Evolutionary conservation across 2,888 invertebrate species (phyloP), one percentile per base, ranked within the genome.

Genomic region (Macropis europaea): DNA sequence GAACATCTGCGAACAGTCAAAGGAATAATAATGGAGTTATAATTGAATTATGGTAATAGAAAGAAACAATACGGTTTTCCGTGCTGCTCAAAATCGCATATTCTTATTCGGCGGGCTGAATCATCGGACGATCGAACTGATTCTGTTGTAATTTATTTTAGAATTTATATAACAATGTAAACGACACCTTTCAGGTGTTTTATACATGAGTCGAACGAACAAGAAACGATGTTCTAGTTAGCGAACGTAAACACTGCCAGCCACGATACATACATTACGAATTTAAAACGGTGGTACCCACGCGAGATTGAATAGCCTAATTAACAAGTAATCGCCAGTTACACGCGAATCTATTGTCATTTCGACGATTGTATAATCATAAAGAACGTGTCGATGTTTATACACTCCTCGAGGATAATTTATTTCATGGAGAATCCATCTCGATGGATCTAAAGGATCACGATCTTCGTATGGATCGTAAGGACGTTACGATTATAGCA

Each of bases 271-370:
- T 77, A 86, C 86, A 88, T 87, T 88, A 88, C 87, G 87, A 87
- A 82, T 83, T 76, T 86, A 85, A 86, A 85, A 83, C 81, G 79
- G 84, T 79, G 81, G 71, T 82, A 84, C 73, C 81, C 71, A 77
- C 68, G 30, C 24, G 22, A 30, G 73, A 81, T 69, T 62, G 45
- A 62, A 64, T 73, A 80, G 77, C 81, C 75, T 82, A 78, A 81
- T 73, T 56, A 59, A 69, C 47, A 72, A 67, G 67, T 73, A 68
- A 71, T 75, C 61, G 64, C 47, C 61, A 64, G 47, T 67, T 42
- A 28, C 50, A 72, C 63, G 56, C 30, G 56, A 36, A 59, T 50
- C 45, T 50, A 45, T 71, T 57, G 67, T 45, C 24, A 13, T 15
- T 42, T 17, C 22, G 40, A 32, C 11, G 36, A 26, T 19, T 17